Evolutionary conservation across 2,888 invertebrate genomes (phyloP), one percentile per base, ranked within the genome.

Genomic region (Drosophila colorata): DNA sequence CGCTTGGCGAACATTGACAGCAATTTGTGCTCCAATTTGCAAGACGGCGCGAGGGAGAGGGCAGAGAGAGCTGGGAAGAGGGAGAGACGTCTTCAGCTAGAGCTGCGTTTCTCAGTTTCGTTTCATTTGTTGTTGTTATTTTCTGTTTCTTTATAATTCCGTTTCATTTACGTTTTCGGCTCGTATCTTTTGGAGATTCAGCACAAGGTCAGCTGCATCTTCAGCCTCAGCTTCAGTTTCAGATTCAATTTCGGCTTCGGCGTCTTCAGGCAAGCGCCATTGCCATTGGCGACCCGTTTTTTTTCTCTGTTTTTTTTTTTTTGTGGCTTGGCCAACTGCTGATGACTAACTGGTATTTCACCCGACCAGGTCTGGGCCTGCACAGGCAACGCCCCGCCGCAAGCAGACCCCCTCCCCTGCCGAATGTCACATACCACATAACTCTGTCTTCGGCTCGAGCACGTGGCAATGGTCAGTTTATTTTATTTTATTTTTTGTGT

Each of bases 141-240:
- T 46, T 48, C 31, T 48, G 52, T 46, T 49, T 53, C 28, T 69
- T 64, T 53, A 6, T 41, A 44, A 65, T 65, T 71, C 60, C 48
- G 63, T 60, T 58, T 59, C 55, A 49, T 61, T 43, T 59, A 59
- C 14, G 20, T 41, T 44, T 61, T 68, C 25, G 53, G 57, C 44
- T 46, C 49, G 31, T 49, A 66, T 58, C 65, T 60, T 56, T 52
- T 49, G 40, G 40, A 76, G 80, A 83, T 87, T 87, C 83, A 82
- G 83, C 83, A 87, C 83, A 83, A 83, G 83, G 83, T 87, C 88
- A 79, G 83, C 88, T 87, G 83, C 83, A 83, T 83, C 88, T 87
- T 85, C 82, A 77, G 85, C 58, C 25, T 13, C 43, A 49, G 37
- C 16, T 11, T 5, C 43, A 33, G 13, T 13, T 4, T n/a, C 35